Conservation (phyloP, 2,888 invertebrate species). For the Sarcophaga rosellei region DNA sequence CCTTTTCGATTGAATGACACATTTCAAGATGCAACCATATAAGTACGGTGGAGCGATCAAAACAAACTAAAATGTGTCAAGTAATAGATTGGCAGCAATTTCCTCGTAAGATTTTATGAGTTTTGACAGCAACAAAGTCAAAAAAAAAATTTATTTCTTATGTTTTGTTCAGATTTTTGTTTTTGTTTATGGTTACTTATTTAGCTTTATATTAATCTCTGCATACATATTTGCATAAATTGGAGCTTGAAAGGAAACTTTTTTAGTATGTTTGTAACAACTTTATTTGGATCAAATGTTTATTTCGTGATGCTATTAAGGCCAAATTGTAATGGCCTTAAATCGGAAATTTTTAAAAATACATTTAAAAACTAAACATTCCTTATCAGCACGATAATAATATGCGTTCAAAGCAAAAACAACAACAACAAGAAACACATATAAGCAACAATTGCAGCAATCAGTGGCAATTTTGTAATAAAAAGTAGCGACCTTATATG, state of each 20-base stretch:
- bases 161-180: too few relatives aligned
- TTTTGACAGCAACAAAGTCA: not conserved
- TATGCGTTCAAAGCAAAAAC: constrained; percentile 34
- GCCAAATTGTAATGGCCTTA: constrained; percentile 27
- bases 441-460: not conserved
- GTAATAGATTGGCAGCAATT: not conserved
- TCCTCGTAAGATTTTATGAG: not conserved
- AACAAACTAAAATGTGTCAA: constrained; percentile 3
- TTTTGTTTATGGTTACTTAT: not conserved
- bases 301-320: constrained; percentile 63
- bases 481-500: constrained; percentile 57
- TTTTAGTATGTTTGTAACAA: not conserved
- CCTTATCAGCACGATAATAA: constrained; percentile 35
- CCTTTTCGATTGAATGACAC: constrained; percentile 17
- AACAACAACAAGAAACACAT: not conserved
- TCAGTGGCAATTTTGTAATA: constrained; percentile 24
- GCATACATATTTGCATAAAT: not conserved
- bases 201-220: not conserved
- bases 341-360: constrained; percentile 38
- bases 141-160: not conserved
- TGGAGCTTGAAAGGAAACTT: not conserved
- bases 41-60: not conserved
- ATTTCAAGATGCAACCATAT: constrained; percentile 8
- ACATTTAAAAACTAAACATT: constrained; percentile 50
- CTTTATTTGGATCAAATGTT: constrained; percentile 49